These are phyloP conservation scores for Trissoscelio sp. DNA, from an alignment of 2,888 invertebrate species.

Conservation along the genomic window DNA sequence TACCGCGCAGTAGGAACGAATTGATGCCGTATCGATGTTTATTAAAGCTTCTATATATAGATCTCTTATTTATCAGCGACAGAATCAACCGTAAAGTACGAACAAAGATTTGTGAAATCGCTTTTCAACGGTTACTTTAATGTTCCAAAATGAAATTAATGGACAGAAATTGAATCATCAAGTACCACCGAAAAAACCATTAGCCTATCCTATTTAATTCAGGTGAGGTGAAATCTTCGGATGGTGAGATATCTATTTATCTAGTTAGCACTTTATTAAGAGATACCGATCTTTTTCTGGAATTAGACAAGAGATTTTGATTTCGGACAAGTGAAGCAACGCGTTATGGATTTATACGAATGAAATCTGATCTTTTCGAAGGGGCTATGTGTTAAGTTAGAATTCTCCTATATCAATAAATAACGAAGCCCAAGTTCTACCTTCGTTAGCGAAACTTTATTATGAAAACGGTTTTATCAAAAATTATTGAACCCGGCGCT, in stretches of 20 bases:
- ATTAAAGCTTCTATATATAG: conserved; percentile 71
- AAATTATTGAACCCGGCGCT: conserved; percentile 9
- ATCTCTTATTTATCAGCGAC: conserved; percentile 15
- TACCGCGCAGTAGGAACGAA: conserved; percentile 66
- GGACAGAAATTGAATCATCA: conserved; percentile 54
- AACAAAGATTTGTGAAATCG: conserved; percentile 28
- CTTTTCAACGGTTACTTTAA: conserved; percentile 44
- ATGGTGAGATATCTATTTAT: conserved; percentile 53
- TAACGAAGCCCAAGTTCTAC: conserved; percentile 22
- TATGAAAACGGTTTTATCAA: conserved; percentile 24
- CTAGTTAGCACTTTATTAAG: conserved; percentile 66
- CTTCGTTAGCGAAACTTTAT: conserved; percentile 48
- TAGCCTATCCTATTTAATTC: conserved; percentile 39
- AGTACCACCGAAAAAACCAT: conserved; percentile 42
- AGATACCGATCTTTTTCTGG: conserved; percentile 55
- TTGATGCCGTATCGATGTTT: conserved; percentile 79
- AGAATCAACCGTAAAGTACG: conserved; percentile 6
- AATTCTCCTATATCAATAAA: conserved; percentile 46
- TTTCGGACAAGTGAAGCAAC: conserved; percentile 45
- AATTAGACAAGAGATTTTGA: conserved; percentile 45
- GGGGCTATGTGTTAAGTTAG: conserved; percentile 54
- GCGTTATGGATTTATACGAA: conserved; percentile 48
- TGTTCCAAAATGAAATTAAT: conserved; percentile 30
- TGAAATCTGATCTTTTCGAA: conserved; percentile 60
- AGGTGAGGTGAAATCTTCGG: conserved; percentile 31